phyloP scores from a whole-genome alignment of 2,797 vertebrate species.

The Galagoides demidoff region DNA sequence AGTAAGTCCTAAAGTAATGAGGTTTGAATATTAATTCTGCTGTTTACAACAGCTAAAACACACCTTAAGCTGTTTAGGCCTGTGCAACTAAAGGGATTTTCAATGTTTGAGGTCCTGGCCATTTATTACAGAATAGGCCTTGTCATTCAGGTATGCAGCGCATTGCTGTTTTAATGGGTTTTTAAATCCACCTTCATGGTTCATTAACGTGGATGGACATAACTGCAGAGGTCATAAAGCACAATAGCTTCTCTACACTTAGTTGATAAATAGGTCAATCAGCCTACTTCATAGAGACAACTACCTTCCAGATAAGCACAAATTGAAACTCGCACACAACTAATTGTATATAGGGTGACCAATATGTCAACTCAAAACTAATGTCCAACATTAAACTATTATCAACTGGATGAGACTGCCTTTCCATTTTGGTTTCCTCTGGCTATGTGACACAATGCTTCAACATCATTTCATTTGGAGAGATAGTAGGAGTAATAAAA shows the following conservation, averaged over 20 bases:
- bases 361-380: slow-evolving; percentile 69
- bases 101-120: slow-evolving; percentile 8
- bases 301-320: slow-evolving; percentile 59
- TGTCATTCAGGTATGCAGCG: slow-evolving; percentile 40
- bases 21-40: background rate
- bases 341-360: slow-evolving; percentile 75
- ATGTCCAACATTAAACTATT: slow-evolving; percentile 39
- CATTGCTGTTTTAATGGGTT: slow-evolving; percentile 59
- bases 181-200: slow-evolving; percentile 76
- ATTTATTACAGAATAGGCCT: slow-evolving; percentile 34
- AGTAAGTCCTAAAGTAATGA: slow-evolving; percentile 31
- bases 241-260: slow-evolving; percentile 58
- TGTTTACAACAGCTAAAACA: background rate
- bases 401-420: background rate
- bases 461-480: slow-evolving; percentile 57
- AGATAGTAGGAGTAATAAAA: background rate
- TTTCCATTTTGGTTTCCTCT: slow-evolving; percentile 19
- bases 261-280: slow-evolving; percentile 72
- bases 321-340: slow-evolving; percentile 44
- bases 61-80: background rate
- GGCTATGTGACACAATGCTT: background rate
- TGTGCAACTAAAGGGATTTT: background rate
- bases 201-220: slow-evolving; percentile 71
- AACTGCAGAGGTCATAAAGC: slow-evolving; percentile 71
- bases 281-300: slow-evolving; percentile 64